Percentiles rank a stretch among this genome's conserved stretches.
Evolutionary conservation across 2,797 vertebrate species (phyloP).

Genomic region (Liparis tanakae): DNA sequence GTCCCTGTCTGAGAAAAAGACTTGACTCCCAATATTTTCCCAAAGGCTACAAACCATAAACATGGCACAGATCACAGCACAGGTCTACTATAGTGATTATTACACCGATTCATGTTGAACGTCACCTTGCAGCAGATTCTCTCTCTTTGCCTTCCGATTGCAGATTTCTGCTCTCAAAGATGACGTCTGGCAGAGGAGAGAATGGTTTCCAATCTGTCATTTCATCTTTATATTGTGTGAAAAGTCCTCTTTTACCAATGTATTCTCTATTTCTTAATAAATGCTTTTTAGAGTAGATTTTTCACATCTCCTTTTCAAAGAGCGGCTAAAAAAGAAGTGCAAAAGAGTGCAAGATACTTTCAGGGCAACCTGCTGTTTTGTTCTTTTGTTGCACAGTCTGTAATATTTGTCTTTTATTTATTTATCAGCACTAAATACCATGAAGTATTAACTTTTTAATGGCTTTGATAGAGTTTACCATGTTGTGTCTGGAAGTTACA

Average conservation of each 20-base stretch:
- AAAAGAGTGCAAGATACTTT: neutral
- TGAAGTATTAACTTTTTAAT: neutral
- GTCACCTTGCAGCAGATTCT: slow-evolving; percentile 77
- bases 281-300: neutral
- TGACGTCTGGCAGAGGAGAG: slow-evolving; percentile 74
- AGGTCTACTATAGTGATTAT: slow-evolving; percentile 36
- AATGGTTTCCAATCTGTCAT: slow-evolving; percentile 39
- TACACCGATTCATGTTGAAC: slow-evolving; percentile 31
- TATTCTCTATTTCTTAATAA: neutral
- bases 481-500: slow-evolving; percentile 2
- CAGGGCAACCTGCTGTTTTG: neutral
- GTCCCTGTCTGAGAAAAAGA: slow-evolving; percentile 15
- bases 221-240: neutral
- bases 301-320: neutral
- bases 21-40: neutral
- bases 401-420: neutral
- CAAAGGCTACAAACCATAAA: slow-evolving; percentile 1
- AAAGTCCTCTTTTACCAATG: neutral
- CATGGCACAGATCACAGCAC: slow-evolving; percentile 33
- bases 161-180: slow-evolving; percentile 60
- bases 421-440: neutral
- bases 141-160: slow-evolving; percentile 63
- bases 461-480: neutral
- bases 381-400: neutral
- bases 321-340: neutral